Base-by-base conservation (phyloP, 2,797 vertebrate species). In the Sebastes iracundus region DNA sequence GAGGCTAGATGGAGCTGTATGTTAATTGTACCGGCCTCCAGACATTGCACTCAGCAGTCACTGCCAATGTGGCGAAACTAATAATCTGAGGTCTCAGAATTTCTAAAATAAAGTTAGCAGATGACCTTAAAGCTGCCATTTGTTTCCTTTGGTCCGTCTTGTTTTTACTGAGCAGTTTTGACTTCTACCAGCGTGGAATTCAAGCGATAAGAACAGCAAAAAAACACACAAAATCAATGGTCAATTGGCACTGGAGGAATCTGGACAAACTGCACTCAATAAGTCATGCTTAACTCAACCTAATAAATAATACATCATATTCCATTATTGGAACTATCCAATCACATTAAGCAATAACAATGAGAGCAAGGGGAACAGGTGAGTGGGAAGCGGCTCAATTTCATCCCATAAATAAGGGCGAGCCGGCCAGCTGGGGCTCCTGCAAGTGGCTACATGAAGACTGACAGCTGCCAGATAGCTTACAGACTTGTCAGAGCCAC, bases 401-500 rank as follows among this genome's bases (percentile, higher is more conserved):
- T 79, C 83, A 93, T 85, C 74, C 87, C 53, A 77, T 87, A 93
- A 95, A 94, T 93, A 90, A 92, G 90, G 86, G 56, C 25, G 82
- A 82, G 70, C 80, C 79, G 90, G 91, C 87, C 95, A 96, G 95
- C 92, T 96, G 95, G 74, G 90, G 84, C 91, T 76, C 56, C 67
- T 33, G 79, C 77, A 63, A 82, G 86, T 69, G 87, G 83, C 83
- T 81, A 85, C 89, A 91, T 92, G 74, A 90, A 94, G 95, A 96
- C 88, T 95, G 94, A 95, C 95, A 95, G 94, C 93, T 95, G 95
- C 92, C 94, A 94, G 88, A 93, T 76, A 89, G 92, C 90, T 74
- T 56, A 35, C 89, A 80, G 88, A 86, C 84, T 70, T 73, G 84
- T 87, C 90, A 81, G 89, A 65, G 83, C 62, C 80, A 60, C 28